Base-by-base conservation (phyloP, 2,113 vertebrate species). In the Emydura subglobosa region DNA sequence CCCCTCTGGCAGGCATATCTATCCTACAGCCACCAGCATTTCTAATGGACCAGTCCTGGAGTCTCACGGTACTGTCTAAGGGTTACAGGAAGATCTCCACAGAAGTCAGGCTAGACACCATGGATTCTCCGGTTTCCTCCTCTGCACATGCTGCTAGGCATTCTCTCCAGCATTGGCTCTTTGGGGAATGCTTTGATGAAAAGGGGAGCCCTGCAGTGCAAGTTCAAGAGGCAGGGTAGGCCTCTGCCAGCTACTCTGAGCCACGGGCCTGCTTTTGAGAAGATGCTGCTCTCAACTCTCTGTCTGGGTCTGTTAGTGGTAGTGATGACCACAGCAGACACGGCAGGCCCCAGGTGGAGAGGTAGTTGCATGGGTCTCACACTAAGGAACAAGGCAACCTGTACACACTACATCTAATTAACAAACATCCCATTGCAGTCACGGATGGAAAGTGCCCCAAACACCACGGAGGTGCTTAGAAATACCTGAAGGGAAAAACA, bases 111-210 rank as follows among this genome's bases (percentile, higher is more conserved):
- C 76, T 25, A 8, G 50, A 85, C 89, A 80, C 34, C 3, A 29
- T 21, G 27, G 85, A 74, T n/a, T 0, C 44, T 21, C 4, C 74
- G 34, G 29, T 55, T 95, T 86, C 68, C 85, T 49, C 42, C 87
- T 81, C 44, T 83, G 29, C 13, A 83, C 3, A 1, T 7, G 3
- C n/a, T 85, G 44, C 59, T 61, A 74, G 11, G 24, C 65, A 72
- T 19, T 19, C 39, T 25, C 65, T 74, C 3, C 2, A 1, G 0
- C 4, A 2, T 14, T 1, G 0, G 61, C 29, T 4, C 5, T 51
- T 12, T 82, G n/a, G 93, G 29, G 90, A 79, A 24, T 53, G 11
- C 51, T 44, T 59, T 82, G 83, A 24, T 72, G 3, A 72, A 79
- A 2, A 5, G 7, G 6, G 19, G 27, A 93, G 10, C 39, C 34